Conservation (phyloP, 1,140 invertebrate genomes). For the Bombus cullumanus region DNA sequence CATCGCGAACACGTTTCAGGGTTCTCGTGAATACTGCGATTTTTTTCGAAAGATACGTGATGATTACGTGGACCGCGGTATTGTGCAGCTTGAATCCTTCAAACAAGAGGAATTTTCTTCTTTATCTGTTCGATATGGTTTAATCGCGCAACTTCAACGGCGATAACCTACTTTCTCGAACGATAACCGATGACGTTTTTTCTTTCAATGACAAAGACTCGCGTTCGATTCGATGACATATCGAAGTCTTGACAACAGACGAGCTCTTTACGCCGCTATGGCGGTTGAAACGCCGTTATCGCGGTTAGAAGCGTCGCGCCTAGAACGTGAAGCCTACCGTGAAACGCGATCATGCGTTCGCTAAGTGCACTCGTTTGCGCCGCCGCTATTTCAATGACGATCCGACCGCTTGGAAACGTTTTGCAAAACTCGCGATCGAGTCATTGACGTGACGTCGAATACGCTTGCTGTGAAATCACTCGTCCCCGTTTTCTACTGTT, state of each 20-base stretch:
- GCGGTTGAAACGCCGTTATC: background rate
- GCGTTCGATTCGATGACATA: constrained; percentile 29
- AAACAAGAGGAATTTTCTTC: constrained; percentile 3
- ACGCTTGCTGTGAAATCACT: background rate
- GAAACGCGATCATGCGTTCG: constrained; percentile 32
- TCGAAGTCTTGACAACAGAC: constrained; percentile 21
- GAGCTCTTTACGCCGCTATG: background rate
- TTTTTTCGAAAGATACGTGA: background rate
- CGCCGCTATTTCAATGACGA: constrained; percentile 13
- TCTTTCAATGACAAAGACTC: constrained; percentile 13
- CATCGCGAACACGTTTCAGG: background rate
- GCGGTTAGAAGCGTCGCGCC: background rate
- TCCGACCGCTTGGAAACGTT: constrained; percentile 7
- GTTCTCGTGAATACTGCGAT: background rate
- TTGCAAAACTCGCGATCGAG: background rate
- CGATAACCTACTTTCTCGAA: constrained; percentile 24
- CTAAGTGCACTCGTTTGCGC: constrained; percentile 37
- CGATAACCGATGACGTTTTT: constrained; percentile 8
- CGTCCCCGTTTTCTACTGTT: background rate
- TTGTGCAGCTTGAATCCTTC: background rate
- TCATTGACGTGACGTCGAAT: constrained; percentile 8
- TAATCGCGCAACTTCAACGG: background rate
- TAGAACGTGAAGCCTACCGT: constrained; percentile 14
- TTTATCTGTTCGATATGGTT: background rate
- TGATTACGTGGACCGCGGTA: background rate